phyloP scores from a whole-genome alignment of 2,113 vertebrate species.

The Gorsachius goisagi region DNA sequence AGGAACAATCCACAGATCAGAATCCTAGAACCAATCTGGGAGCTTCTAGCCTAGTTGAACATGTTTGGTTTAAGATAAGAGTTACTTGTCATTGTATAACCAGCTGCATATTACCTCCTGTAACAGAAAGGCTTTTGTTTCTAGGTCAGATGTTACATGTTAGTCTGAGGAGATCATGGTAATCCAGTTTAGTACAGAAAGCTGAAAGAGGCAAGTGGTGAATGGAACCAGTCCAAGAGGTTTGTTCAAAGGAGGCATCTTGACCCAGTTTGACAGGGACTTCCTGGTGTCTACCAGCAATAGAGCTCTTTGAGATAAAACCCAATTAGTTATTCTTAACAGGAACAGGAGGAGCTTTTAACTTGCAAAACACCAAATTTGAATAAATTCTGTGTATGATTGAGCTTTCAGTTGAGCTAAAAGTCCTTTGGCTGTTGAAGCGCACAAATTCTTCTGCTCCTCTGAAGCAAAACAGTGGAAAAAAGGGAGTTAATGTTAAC shows the following conservation, averaged over 20 bases:
- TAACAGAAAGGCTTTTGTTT: background rate
- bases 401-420: background rate
- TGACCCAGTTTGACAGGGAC: background rate
- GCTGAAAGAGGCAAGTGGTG: background rate
- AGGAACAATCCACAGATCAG: background rate
- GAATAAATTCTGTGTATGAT: background rate
- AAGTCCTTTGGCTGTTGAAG: background rate
- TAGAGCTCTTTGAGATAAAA: background rate
- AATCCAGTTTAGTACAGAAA: background rate
- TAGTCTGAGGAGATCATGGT: background rate
- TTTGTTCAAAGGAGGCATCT: background rate
- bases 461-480: background rate
- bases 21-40: background rate
- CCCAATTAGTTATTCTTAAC: background rate
- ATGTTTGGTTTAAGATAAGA: background rate
- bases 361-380: background rate
- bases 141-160: background rate
- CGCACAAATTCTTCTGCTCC: background rate
- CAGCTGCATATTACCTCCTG: background rate
- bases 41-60: background rate
- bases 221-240: background rate
- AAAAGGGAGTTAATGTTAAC: background rate
- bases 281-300: background rate
- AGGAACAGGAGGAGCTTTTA: background rate
- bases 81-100: background rate